Percentiles rank a stretch among this genome's conserved stretches.
phyloP scores from a whole-genome alignment of 2,113 vertebrate species.

The Pteronura brasiliensis region DNA sequence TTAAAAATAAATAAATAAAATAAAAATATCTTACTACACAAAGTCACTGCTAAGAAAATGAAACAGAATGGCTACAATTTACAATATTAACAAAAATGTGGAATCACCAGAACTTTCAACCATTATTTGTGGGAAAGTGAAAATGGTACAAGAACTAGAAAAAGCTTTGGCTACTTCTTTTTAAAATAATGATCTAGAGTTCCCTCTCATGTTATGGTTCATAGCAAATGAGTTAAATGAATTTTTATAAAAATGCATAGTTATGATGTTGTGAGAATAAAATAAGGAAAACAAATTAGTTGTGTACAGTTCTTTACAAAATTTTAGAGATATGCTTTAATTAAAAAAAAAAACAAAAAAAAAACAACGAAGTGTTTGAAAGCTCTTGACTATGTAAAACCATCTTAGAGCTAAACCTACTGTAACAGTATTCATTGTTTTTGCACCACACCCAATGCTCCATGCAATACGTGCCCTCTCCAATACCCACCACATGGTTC shows the following conservation, averaged over 20 bases:
- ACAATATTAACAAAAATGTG: background rate
- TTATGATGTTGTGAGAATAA: background rate
- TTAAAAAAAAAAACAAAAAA: background rate
- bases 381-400: background rate
- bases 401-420: background rate
- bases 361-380: background rate
- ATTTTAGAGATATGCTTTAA: background rate
- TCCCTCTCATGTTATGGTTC: background rate
- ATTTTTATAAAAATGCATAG: background rate
- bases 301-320: background rate
- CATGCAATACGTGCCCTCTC: too few species aligned
- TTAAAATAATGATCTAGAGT: background rate
- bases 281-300: background rate
- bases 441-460: too few species aligned
- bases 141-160: background rate
- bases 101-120: background rate
- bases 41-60: background rate
- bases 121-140: background rate
- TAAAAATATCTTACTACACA: background rate
- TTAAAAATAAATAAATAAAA: background rate
- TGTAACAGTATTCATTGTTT: too few species aligned
- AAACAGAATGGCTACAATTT: background rate
- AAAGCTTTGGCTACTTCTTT: background rate
- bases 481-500: too few species aligned
- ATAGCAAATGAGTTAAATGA: background rate